phyloP scores from a whole-genome alignment of 2,113 vertebrate genomes.

The Rousettus leschenaultii region DNA sequence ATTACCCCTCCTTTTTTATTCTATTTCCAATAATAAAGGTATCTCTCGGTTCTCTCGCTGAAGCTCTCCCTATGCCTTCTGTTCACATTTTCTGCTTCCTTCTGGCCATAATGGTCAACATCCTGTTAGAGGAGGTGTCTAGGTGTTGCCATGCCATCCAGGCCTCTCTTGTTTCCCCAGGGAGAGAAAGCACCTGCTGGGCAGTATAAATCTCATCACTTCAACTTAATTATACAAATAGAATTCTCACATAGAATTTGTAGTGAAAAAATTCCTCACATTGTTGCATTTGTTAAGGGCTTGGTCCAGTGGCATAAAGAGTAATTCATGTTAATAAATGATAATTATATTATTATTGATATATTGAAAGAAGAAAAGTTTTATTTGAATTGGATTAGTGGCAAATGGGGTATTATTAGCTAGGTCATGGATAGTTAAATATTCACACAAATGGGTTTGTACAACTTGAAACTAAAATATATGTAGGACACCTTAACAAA shows the following conservation, averaged over 20 bases:
- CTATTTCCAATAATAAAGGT: not conserved
- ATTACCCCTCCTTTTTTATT: not conserved
- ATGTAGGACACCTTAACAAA: not conserved
- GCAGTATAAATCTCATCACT: not conserved
- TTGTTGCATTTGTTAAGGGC: not conserved
- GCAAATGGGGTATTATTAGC: not conserved
- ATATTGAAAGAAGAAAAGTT: not conserved
- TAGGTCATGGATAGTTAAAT: not conserved
- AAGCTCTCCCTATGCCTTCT: not conserved
- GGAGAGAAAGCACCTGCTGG: not conserved
- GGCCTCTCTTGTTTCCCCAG: not conserved
- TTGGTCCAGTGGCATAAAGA: not conserved
- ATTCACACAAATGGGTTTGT: not conserved
- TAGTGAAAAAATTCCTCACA: not conserved
- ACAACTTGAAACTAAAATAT: not conserved
- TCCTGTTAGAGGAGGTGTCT: not conserved
- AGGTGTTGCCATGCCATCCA: not conserved
- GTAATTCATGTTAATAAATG: not conserved
- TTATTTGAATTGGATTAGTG: not conserved
- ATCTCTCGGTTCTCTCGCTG: not conserved
- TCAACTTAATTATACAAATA: not conserved
- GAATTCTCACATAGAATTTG: not conserved
- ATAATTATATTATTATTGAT: not conserved
- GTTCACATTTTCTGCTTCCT: not conserved
- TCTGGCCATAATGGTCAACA: accelerated